A percentile compares a stretch with the other conserved stretches of the same genome.
phyloP scores from a whole-genome alignment of 2,888 invertebrate species.

The Hymenopus coronatus region DNA sequence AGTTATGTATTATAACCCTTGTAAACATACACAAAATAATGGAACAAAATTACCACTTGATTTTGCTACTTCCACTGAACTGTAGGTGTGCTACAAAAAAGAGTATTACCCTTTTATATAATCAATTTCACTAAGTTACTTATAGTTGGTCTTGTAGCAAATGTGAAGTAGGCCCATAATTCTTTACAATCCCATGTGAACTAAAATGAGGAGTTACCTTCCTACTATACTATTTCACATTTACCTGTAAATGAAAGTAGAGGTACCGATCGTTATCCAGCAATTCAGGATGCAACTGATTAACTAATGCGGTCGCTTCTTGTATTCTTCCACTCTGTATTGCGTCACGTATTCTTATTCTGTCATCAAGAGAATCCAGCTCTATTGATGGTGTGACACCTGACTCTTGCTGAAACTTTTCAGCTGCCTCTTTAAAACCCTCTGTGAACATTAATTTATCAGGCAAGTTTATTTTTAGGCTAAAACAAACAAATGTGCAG shows the following conservation, averaged over 20 bases:
- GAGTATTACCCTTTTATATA: too few relatives aligned
- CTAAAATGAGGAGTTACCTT: too few relatives aligned
- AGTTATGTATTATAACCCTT: too few relatives aligned
- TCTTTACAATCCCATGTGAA: background rate
- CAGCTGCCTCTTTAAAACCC: conserved; percentile 94
- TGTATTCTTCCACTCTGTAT: conserved; percentile 90
- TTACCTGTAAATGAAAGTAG: conserved; percentile 90
- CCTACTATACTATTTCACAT: background rate
- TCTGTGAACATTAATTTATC: conserved; percentile 53
- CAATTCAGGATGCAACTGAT: conserved; percentile 90
- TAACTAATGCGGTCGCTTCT: conserved; percentile 90
- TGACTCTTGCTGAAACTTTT: conserved; percentile 94
- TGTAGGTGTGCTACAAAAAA: too few relatives aligned
- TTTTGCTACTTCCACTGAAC: too few relatives aligned
- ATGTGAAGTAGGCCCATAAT: too few relatives aligned
- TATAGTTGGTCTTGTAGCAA: too few relatives aligned
- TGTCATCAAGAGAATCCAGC: conserved; percentile 82
- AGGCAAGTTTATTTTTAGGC: background rate
- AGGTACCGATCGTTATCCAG: conserved; percentile 93
- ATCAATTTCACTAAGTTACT: too few relatives aligned
- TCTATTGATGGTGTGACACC: conserved; percentile 77
- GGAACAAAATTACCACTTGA: too few relatives aligned
- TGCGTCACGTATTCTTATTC: conserved; percentile 89
- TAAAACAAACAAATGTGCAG: background rate
- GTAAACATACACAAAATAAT: too few relatives aligned